These are phyloP conservation scores for Lutraria rhynchaena DNA, from an alignment of 1,140 invertebrate species.

Conservation along the genomic window DNA sequence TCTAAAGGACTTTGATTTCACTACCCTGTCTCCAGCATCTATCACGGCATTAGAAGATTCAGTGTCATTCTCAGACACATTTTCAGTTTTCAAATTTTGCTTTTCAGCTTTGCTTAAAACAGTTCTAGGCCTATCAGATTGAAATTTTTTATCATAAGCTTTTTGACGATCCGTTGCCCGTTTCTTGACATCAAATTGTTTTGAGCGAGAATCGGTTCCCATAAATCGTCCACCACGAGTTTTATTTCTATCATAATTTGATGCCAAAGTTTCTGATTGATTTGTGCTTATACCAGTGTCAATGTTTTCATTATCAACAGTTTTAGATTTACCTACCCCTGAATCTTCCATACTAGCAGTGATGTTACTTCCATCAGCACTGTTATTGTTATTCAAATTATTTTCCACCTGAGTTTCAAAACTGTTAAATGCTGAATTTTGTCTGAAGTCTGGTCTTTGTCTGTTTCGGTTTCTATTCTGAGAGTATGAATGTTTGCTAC, in stretches of 20 bases:
- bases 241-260: constrained; percentile 4
- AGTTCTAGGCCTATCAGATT: background rate
- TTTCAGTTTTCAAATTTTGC: background rate
- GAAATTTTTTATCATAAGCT: constrained; percentile 22
- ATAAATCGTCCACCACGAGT: constrained; percentile 40
- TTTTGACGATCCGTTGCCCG: background rate
- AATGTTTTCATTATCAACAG: background rate
- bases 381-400: background rate
- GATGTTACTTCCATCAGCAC: background rate
- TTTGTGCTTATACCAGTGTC: constrained; percentile 3
- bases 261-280: background rate
- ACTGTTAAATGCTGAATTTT: background rate
- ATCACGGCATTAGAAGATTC: background rate
- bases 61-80: background rate
- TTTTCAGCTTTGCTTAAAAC: background rate
- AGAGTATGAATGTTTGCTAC: constrained; percentile 52
- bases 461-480: constrained; percentile 43
- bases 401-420: background rate
- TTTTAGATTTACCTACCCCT: background rate
- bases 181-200: constrained; percentile 28
- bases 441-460: constrained; percentile 25
- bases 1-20: constrained; percentile 1
- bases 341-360: background rate
- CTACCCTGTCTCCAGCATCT: background rate
- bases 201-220: constrained; percentile 44